Conservation (phyloP, 1,140 invertebrate species). For the Copidosoma floridanum region DNA sequence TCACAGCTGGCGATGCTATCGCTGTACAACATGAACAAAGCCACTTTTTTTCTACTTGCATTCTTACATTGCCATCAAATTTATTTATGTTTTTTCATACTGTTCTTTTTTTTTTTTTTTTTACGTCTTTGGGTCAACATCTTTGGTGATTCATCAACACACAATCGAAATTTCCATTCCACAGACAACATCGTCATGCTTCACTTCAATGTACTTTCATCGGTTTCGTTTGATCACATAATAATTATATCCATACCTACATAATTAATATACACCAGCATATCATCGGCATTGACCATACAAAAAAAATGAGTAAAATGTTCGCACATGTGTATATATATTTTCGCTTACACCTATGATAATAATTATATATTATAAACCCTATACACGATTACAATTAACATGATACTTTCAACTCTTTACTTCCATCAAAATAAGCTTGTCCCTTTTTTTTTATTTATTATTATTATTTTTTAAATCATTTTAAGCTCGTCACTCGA, state of each 20-base stretch:
- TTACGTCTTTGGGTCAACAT: conserved; percentile 41
- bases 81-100: conserved; percentile 4
- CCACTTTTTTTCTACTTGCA: not conserved
- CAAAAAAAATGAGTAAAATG: not conserved
- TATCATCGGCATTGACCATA: not conserved
- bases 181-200: conserved; percentile 5
- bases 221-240: conserved; percentile 7
- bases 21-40: not conserved
- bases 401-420: conserved; percentile 6
- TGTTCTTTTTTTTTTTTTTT: conserved; percentile 1
- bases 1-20: conserved; percentile 10
- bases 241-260: no score
- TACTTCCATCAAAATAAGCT: no score
- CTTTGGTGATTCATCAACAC: conserved; percentile 37
- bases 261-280: conserved; percentile 8
- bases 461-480: not conserved
- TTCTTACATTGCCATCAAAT: not conserved
- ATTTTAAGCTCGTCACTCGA: conserved; percentile 17
- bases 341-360: no score
- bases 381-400: conserved; percentile 8
- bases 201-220: conserved; percentile 8
- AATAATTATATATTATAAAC: no score
- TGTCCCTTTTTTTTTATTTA: not conserved
- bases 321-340: no score
- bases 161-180: conserved; percentile 1